Base-by-base conservation (phyloP, 2,113 vertebrate genomes). In the Arothron firmamentum region DNA sequence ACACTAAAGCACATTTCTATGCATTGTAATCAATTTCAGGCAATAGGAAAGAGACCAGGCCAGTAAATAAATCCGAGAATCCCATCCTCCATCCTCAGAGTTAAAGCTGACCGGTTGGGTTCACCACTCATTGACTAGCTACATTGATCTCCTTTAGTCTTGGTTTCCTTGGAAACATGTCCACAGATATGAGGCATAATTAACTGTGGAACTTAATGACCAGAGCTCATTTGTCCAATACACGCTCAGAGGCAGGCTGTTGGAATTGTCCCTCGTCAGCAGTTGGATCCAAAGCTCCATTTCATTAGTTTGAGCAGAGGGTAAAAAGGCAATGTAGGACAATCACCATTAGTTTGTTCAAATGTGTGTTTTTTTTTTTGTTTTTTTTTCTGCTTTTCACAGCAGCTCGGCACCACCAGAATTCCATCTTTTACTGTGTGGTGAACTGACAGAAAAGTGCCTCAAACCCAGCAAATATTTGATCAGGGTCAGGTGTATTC, bases 251-350 rank as follows among this genome's bases (percentile, higher is more conserved):
- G 58, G 41, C 20, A 12, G 34, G 57, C 34, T 75, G 42, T 59
- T 23, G 3, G 42, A 80, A 76, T 76, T 1, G 34, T 60, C 63
- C 62, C 54, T 48, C 1, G 52, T 86, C 77, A 85, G 82, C 81
- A 81, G 58, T 83, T 85, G 69, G 52, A 68, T 48, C 61, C 46
- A 50, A 55, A 65, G 19, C 0, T 8, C 59, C 70, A 59, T 79
- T 85, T 85, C 70, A 81, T 84, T 78, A 83, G 34, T 59, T 19
- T 6, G n/a, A 56, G 56, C 59, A 62, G 31, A 71, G 58, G 74
- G 72, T 67, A 51, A 47, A 55, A 48, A 8, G 53, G 34, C 45
- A 58, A 56, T 48, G 52, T 58, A 79, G 72, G 74, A 59, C 51
- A 59, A 67, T 79, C 65, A 74, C 45, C 51, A 62, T 79, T 59